Evolutionary conservation across 2,113 vertebrate species (phyloP).

Genomic region (Girardinichthys multiradiatus): DNA sequence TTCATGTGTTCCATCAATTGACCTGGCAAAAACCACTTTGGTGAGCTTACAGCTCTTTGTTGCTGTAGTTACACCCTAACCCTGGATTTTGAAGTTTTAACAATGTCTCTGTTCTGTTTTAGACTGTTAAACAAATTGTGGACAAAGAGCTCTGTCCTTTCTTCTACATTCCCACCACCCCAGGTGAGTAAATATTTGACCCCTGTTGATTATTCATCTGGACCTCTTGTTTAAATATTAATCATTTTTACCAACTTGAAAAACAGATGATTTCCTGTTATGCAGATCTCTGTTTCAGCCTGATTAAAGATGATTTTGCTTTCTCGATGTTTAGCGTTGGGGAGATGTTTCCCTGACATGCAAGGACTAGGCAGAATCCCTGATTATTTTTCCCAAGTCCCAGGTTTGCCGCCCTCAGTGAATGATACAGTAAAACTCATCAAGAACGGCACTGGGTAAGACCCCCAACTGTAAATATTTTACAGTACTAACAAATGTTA

Average conservation of each 20-base stretch:
- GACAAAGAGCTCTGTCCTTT: slow-evolving; percentile 80
- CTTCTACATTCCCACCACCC: slow-evolving; percentile 74
- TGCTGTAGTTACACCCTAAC: background rate
- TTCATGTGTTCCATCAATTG: slow-evolving; percentile 78
- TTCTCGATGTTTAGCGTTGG: slow-evolving; percentile 73
- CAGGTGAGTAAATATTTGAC: slow-evolving; percentile 73
- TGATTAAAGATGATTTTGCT: background rate
- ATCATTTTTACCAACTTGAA: background rate
- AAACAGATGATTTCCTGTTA: background rate
- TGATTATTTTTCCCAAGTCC: slow-evolving; percentile 21
- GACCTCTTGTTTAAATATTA: background rate
- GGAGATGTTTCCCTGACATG: slow-evolving; percentile 83
- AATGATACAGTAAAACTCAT: slow-evolving; percentile 66
- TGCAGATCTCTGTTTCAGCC: background rate
- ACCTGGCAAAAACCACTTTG: slow-evolving; percentile 32
- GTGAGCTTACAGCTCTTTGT: slow-evolving; percentile 54
- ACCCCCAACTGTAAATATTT: background rate
- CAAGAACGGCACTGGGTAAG: slow-evolving; percentile 76
- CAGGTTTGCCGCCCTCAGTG: slow-evolving; percentile 5
- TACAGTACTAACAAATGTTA: background rate
- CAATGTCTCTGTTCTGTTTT: slow-evolving; percentile 8
- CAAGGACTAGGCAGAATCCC: slow-evolving; percentile 29
- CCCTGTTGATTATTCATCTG: background rate
- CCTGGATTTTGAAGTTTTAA: background rate
- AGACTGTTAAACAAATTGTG: slow-evolving; percentile 74